Percentiles rank a stretch among this genome's conserved stretches.
Conservation (phyloP, 2,888 invertebrate species). For the Netelia inedita region DNA sequence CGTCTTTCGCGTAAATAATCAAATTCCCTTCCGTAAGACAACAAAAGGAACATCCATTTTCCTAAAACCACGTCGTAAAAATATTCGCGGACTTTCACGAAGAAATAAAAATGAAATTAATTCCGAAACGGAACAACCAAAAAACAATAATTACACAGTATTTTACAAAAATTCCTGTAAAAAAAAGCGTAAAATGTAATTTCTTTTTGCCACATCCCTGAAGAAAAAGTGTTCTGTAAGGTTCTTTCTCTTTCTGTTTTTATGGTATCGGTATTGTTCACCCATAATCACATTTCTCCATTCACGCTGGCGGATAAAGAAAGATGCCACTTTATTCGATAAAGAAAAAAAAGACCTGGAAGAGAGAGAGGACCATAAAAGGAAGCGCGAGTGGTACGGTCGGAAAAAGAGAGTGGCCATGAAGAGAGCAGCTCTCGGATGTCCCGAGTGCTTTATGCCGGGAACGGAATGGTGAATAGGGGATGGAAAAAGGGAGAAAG, state of each 20-base stretch:
- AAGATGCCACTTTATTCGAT: conserved; percentile 14
- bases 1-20: conserved; percentile 18
- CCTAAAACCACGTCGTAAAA: too few relatives aligned
- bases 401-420: conserved; percentile 26
- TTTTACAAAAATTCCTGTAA: too few relatives aligned
- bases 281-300: conserved; percentile 19
- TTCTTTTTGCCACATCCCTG: neutral
- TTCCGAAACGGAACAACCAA: neutral
- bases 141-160: neutral
- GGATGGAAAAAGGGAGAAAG: neutral
- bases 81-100: too few relatives aligned
- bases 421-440: conserved; percentile 43
- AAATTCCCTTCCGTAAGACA: conserved; percentile 4
- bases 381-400: too few relatives aligned
- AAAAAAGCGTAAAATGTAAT: neutral
- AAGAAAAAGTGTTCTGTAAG: neutral
- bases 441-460: conserved; percentile 34
- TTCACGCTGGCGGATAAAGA: conserved; percentile 22
- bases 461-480: conserved; percentile 17
- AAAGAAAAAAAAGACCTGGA: conserved; percentile 12
- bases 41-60: neutral
- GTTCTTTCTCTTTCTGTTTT: neutral
- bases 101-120: neutral
- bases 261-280: neutral
- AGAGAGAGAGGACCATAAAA: neutral